Evolutionary conservation across 2,113 vertebrate genomes (phyloP).

Genomic region (Hippolais icterina): DNA sequence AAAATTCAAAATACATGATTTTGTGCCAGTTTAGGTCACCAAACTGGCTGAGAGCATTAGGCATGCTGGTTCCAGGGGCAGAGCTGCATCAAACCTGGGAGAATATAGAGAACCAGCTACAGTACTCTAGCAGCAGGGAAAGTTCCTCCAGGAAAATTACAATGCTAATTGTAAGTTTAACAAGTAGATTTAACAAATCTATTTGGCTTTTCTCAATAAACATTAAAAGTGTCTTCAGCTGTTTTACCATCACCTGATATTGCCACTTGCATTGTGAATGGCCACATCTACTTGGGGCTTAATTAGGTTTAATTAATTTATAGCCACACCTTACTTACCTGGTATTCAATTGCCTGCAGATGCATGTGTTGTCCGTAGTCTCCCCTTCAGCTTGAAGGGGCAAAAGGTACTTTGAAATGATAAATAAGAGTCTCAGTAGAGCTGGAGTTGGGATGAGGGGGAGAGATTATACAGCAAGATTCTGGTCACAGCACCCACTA

Average conservation of each 20-base stretch:
- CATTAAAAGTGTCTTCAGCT: neutral
- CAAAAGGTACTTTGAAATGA: neutral
- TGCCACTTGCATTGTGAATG: neutral
- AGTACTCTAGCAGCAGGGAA: neutral
- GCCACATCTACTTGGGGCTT: neutral
- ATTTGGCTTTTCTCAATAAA: neutral
- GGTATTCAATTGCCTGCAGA: neutral
- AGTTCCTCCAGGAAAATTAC: neutral
- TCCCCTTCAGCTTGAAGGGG: neutral
- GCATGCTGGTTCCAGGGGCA: neutral
- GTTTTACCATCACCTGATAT: neutral
- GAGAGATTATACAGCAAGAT: neutral
- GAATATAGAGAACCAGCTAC: neutral
- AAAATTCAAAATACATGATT: neutral
- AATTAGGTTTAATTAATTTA: constrained; percentile 35
- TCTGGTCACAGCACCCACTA: neutral
- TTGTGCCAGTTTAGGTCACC: neutral
- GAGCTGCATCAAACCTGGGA: neutral
- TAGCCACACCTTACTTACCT: neutral
- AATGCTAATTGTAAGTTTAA: too few relatives aligned
- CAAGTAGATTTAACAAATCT: neutral
- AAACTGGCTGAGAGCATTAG: neutral
- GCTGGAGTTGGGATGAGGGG: too few relatives aligned
- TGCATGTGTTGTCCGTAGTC: fast-evolving
- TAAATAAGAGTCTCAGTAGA: neutral